These are phyloP conservation scores for Corythoichthys intestinalis DNA, from an alignment of 2,113 vertebrate genomes.

Conservation along the genomic window DNA sequence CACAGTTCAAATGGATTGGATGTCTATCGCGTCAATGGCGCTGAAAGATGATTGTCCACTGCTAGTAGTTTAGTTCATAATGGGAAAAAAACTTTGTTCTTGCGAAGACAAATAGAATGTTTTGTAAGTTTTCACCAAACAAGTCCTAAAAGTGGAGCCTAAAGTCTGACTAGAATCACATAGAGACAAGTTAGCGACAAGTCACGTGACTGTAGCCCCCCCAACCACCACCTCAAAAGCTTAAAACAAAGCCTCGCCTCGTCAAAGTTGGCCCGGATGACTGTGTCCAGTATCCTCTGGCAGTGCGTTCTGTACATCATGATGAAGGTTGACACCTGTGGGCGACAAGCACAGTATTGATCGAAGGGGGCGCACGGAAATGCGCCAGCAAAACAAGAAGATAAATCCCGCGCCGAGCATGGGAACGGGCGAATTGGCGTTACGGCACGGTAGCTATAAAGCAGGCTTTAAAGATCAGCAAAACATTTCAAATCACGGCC, in stretches of 20 bases:
- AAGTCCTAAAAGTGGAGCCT: not conserved
- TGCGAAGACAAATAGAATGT: not conserved
- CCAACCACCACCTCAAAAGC: not conserved
- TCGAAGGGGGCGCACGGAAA: conserved; percentile 10
- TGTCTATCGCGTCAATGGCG: too few relatives aligned
- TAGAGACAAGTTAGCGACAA: too few relatives aligned
- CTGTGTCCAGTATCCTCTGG: conserved; percentile 98
- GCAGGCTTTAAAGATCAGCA: conserved; percentile 72
- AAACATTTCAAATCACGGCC: conserved; percentile 74
- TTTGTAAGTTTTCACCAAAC: too few relatives aligned
- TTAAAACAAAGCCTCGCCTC: conserved; percentile 75
- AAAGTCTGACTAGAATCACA: too few relatives aligned
- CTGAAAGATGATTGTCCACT: too few relatives aligned
- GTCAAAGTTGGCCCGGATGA: conserved; percentile 98
- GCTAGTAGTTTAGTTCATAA: too few relatives aligned
- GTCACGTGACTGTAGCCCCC: too few relatives aligned
- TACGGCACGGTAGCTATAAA: conserved; percentile 56
- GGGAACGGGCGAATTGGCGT: conserved; percentile 59
- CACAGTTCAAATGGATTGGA: too few relatives aligned
- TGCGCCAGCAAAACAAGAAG: conserved; percentile 57
- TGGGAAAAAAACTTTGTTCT: not conserved
- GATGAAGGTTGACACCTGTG: conserved; percentile 96
- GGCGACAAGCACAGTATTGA: conserved; percentile 32
- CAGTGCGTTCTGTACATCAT: conserved; percentile 99
- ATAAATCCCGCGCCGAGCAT: conserved; percentile 65